Percentiles rank a stretch among this genome's conserved stretches.
Conservation (phyloP, 2,888 invertebrate genomes). For the Habroteleia sp. region DNA sequence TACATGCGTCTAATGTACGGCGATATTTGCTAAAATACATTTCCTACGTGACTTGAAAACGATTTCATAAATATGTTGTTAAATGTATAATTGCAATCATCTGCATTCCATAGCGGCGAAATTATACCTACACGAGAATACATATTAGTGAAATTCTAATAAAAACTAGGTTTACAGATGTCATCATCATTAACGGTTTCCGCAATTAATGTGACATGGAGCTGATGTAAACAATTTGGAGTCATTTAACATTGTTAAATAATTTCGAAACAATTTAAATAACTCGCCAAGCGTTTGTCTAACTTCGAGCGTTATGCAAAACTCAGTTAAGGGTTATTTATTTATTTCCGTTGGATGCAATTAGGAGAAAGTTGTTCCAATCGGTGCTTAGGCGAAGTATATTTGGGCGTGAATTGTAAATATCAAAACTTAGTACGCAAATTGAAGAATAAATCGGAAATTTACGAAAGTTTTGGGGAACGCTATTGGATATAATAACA, state of each 20-base stretch:
- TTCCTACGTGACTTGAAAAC: constrained; percentile 40
- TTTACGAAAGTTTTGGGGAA: too few species aligned
- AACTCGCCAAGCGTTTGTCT: too few species aligned
- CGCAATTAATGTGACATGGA: constrained; percentile 3
- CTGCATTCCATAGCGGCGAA: constrained; percentile 41
- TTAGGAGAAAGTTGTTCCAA: too few species aligned
- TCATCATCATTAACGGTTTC: constrained; percentile 40
- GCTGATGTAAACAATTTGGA: constrained; percentile 7
- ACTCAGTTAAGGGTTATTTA: too few species aligned
- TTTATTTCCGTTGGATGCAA: too few species aligned
- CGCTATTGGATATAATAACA: too few species aligned
- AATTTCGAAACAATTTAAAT: constrained; percentile 2
- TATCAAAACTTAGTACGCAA: too few species aligned
- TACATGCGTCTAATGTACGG: constrained; percentile 29
- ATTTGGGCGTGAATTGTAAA: too few species aligned
- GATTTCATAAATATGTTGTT: constrained; percentile 51
- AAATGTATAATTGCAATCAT: constrained; percentile 52
- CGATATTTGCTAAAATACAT: constrained; percentile 47
- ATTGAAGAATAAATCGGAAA: too few species aligned
- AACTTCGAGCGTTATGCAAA: background rate
- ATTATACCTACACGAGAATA: constrained; percentile 37
- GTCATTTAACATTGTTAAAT: background rate
- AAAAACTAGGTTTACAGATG: constrained; percentile 41
- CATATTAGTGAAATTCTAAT: constrained; percentile 35
- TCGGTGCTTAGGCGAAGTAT: too few species aligned